Base-by-base conservation (phyloP, 2,888 invertebrate genomes). In the Agonopterix alstromeriana region DNA sequence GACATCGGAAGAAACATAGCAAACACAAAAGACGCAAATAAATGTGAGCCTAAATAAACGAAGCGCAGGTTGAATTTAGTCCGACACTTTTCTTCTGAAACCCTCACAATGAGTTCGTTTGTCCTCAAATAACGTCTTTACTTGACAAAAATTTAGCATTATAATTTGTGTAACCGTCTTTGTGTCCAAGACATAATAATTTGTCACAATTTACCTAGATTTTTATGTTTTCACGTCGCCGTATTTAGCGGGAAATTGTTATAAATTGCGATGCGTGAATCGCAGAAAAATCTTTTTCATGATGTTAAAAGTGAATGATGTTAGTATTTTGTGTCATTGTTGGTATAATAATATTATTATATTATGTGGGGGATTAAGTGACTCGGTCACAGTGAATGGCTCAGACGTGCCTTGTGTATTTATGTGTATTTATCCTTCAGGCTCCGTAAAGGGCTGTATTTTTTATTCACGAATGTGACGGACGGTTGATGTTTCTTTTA, bases 201-300 rank as follows among this genome's bases (percentile, higher is more conserved):
- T 70, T 76, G 69, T 78, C 70, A 72, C 67, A 77, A 77, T 78
- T 76, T 76, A 58, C 53, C 58, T 58, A 54, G 56, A 65, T 72
- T 72, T 70, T 70, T 67, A 67, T 66, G 55, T 57, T 63, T 64
- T 60, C 58, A 59, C 60, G 54, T 50, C 55, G 50, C 53, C 59
- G 57, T 68, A 60, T 75, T 73, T 63, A 65, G 61, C 54, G 50
- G 67, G 59, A 70, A 73, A 79, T 78, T 70, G 63, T 70, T 67
- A 79, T 68, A 69, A 78, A 79, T 78, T 70, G 62, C 55, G 56
- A 48, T 48, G 57, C 54, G 46, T 52, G 53, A 56, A 43, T 48
- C 46, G 50, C 52, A 58, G 55, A 54, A 65, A 63, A 63, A 59
- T 65, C 66, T 69, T 64, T 17, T 10, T 17, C 10, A 36, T 45